phyloP scores from a whole-genome alignment of 2,113 vertebrate species.

The Melierax canorus region DNA sequence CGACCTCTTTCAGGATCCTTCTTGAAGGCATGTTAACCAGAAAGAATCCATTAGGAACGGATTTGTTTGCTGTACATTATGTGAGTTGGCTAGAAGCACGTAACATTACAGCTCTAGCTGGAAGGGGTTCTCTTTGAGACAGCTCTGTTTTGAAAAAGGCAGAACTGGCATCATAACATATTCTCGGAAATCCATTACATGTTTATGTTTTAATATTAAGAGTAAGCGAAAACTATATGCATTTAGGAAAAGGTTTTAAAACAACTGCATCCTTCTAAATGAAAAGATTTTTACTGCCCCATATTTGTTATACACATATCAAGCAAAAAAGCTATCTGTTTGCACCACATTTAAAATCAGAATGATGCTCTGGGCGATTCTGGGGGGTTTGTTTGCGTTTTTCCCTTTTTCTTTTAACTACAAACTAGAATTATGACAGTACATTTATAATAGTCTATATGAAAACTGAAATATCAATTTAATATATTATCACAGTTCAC shows the following conservation, averaged over 20 bases:
- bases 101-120: not conserved
- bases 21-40: not conserved
- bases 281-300: not conserved
- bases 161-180: not conserved
- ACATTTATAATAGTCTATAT: not conserved
- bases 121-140: not conserved
- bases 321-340: not conserved
- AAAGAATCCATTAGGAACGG: slow-evolving; percentile 28
- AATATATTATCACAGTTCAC: not conserved
- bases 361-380: fast-evolving
- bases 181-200: not conserved
- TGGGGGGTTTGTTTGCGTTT: fast-evolving
- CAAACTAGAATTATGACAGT: not conserved
- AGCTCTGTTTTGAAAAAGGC: not conserved
- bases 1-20: slow-evolving; percentile 15
- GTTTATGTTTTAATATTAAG: not conserved
- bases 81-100: not conserved
- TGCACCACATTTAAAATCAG: not conserved
- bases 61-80: not conserved
- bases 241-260: not conserved
- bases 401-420: not conserved
- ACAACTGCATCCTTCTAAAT: not conserved
- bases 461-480: not conserved
- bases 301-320: not conserved
- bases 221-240: not conserved